These are phyloP conservation scores for Camponotus pennsylvanicus DNA, from an alignment of 1,140 invertebrate genomes.

Conservation along the genomic window DNA sequence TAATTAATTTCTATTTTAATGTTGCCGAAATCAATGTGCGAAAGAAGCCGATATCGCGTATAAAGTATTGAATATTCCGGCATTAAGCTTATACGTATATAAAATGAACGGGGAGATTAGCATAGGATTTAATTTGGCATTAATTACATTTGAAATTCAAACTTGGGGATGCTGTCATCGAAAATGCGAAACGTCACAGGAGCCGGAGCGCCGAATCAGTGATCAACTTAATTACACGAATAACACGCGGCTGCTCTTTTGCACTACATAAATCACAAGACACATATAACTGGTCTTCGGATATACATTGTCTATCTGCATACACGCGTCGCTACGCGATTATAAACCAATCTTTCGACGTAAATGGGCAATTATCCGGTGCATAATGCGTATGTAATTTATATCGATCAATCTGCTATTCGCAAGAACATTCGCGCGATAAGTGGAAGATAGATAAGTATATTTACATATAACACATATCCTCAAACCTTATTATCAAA, in stretches of 20 bases:
- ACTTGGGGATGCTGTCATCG: slow-evolving; percentile 30
- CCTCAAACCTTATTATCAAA: slow-evolving; percentile 18
- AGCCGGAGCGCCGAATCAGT: slow-evolving; percentile 17
- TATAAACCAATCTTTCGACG: slow-evolving; percentile 47
- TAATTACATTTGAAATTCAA: slow-evolving; percentile 60
- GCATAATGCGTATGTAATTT: slow-evolving; percentile 61
- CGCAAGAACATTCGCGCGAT: slow-evolving; percentile 29
- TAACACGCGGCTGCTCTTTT: slow-evolving; percentile 52
- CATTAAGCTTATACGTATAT: slow-evolving; percentile 16
- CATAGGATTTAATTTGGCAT: slow-evolving; percentile 51
- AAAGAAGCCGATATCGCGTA: slow-evolving; percentile 22
- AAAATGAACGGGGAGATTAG: slow-evolving; percentile 42
- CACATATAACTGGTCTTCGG: slow-evolving; percentile 26
- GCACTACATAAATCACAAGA: slow-evolving; percentile 60
- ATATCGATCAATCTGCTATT: slow-evolving; percentile 57
- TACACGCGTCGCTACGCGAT: slow-evolving; percentile 19
- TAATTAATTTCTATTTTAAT: slow-evolving; percentile 43
- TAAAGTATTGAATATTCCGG: slow-evolving; percentile 41
- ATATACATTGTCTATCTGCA: slow-evolving; percentile 29
- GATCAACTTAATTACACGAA: slow-evolving; percentile 49
- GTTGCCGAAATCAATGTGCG: background rate
- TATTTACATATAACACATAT: background rate
- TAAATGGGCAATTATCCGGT: slow-evolving; percentile 57
- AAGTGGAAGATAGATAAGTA: background rate
- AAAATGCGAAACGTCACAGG: slow-evolving; percentile 46